Evolutionary conservation across 2,888 invertebrate species (phyloP).

Genomic region (Andrena haemorrhoa): DNA sequence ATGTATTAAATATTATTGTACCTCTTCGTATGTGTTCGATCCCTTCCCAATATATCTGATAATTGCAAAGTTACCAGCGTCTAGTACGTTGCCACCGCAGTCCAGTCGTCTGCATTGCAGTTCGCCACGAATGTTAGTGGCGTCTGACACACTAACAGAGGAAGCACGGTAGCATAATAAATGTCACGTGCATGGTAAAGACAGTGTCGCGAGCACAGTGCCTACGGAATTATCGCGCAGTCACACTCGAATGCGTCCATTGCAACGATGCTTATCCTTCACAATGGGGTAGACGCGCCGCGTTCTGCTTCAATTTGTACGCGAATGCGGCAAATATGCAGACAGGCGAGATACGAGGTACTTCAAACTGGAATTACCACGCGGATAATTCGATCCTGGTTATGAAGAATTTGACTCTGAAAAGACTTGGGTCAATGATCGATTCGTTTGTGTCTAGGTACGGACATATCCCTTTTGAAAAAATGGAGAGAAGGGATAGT

Average conservation of each 20-base stretch:
- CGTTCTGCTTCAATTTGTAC: conserved; percentile 26
- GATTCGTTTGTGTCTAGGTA: no score
- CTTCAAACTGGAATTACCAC: background rate
- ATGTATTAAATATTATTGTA: background rate
- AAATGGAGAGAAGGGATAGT: background rate
- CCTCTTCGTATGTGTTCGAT: background rate
- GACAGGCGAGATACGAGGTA: background rate
- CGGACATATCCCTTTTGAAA: background rate
- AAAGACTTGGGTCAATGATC: no score
- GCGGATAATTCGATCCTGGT: no score
- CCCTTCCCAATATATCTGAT: conserved; percentile 15
- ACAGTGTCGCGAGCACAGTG: conserved; percentile 31
- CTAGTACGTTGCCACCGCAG: conserved; percentile 43
- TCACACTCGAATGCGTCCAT: conserved; percentile 33
- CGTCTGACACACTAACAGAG: conserved; percentile 56
- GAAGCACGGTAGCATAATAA: conserved; percentile 55
- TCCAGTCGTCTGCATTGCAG: conserved; percentile 63
- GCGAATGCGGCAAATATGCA: conserved; percentile 11
- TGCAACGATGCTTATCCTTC: conserved; percentile 8
- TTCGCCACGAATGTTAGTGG: conserved; percentile 31
- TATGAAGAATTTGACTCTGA: no score
- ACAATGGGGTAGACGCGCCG: background rate
- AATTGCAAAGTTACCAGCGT: conserved; percentile 1
- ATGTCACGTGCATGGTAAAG: conserved; percentile 59
- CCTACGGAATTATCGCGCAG: conserved; percentile 46